A percentile compares a stretch with the other conserved stretches of the same genome.
Conservation (phyloP, 30 jellyfish, hydroid and myxozoan genomes). For the Aurelia sp. region DNA sequence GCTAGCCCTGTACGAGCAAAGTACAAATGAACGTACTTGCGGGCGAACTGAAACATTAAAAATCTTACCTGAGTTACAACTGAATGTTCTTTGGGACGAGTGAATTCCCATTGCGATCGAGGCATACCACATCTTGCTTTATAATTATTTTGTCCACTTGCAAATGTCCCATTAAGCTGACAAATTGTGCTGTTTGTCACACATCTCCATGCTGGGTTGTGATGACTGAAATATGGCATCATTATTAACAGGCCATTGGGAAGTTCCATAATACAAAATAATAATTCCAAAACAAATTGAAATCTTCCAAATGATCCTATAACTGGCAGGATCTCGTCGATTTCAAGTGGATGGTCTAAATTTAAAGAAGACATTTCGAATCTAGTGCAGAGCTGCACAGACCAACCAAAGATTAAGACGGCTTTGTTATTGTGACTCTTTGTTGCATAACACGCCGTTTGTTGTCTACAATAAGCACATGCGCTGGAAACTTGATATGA, state of each 20-base stretch:
- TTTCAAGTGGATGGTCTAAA: not conserved
- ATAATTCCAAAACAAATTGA: not conserved
- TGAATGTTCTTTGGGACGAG: not conserved
- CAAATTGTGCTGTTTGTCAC: conserved; percentile 5
- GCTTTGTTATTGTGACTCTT: too few relatives aligned
- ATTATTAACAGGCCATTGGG: conserved; percentile 9
- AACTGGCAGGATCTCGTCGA: not conserved
- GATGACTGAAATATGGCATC: conserved; percentile 7
- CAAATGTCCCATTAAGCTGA: not conserved
- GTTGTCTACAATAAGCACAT: too few relatives aligned
- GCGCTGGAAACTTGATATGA: too few relatives aligned
- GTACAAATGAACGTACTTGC: not conserved
- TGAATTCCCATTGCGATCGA: not conserved
- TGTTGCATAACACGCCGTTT: too few relatives aligned
- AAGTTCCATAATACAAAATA: conserved; percentile 14
- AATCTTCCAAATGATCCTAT: conserved; percentile 7
- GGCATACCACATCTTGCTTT: not conserved
- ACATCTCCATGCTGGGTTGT: conserved; percentile 11
- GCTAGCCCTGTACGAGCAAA: not conserved
- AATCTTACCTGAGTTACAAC: conserved; percentile 3
- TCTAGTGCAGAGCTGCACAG: too few relatives aligned
- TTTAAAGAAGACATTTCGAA: too few relatives aligned
- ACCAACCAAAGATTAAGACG: too few relatives aligned
- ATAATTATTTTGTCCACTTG: not conserved
- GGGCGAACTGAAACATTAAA: too few relatives aligned